These are phyloP conservation scores for Apostichopus leukothele DNA, from an alignment of 53 echinoderm and acorn worm genomes.

Conservation along the genomic window DNA sequence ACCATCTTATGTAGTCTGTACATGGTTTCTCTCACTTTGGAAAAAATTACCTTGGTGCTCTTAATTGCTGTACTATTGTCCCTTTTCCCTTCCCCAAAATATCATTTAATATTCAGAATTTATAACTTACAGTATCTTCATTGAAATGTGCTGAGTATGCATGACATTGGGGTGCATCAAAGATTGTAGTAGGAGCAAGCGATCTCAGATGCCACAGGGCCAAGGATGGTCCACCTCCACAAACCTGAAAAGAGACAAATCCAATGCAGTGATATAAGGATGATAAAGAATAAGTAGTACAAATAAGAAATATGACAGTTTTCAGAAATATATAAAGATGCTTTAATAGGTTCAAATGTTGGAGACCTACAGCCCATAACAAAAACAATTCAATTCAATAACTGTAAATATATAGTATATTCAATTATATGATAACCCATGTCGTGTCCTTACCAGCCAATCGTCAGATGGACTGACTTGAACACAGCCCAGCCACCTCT, in stretches of 20 bases:
- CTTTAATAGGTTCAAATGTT: neutral
- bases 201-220: slow-evolving; percentile 94
- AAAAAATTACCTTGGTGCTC: too few species aligned
- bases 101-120: neutral
- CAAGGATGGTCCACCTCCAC: slow-evolving; percentile 94
- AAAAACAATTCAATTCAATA: too few species aligned
- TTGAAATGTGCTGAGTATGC: slow-evolving; percentile 79
- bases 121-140: slow-evolving; percentile 88
- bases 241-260: slow-evolving; percentile 47
- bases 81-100: neutral
- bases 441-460: slow-evolving; percentile 82
- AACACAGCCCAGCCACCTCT: slow-evolving; percentile 95
- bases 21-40: too few species aligned
- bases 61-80: too few species aligned
- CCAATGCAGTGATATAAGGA: neutral
- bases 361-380: too few species aligned
- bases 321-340: neutral
- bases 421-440: too few species aligned
- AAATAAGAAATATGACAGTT: neutral
- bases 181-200: slow-evolving; percentile 79
- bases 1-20: too few species aligned
- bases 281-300: neutral
- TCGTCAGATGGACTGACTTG: slow-evolving; percentile 89
- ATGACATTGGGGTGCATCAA: slow-evolving; percentile 77
- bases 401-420: too few species aligned